A percentile compares a stretch with the other conserved stretches of the same genome.
Evolutionary conservation across 2,888 invertebrate genomes (phyloP).

Genomic region (Cosmia pyralina): DNA sequence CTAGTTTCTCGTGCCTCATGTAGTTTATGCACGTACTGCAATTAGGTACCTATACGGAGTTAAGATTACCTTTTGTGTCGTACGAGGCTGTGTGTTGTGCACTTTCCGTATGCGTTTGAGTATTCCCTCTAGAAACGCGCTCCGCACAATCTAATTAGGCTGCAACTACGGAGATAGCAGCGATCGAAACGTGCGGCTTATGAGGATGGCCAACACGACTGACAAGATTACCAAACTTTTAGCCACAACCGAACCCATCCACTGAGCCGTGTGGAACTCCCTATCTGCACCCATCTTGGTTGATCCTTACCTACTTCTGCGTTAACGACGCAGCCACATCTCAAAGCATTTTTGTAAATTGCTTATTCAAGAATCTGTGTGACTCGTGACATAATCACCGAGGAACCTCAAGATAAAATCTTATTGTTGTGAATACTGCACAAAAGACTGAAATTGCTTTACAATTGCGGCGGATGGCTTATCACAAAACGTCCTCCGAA

Average conservation of each 20-base stretch:
- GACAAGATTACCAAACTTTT: slow-evolving; percentile 82
- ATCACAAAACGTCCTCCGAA: slow-evolving; percentile 69
- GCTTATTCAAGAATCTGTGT: slow-evolving; percentile 71
- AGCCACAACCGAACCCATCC: slow-evolving; percentile 59
- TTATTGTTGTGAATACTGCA: slow-evolving; percentile 76
- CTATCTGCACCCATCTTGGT: slow-evolving; percentile 56
- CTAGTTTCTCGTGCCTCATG: slow-evolving; percentile 35
- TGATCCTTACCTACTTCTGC: slow-evolving; percentile 46
- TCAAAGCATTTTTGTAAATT: slow-evolving; percentile 70
- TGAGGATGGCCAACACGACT: slow-evolving; percentile 75
- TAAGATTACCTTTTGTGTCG: slow-evolving; percentile 67
- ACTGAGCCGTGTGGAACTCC: slow-evolving; percentile 52
- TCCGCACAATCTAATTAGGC: slow-evolving; percentile 82
- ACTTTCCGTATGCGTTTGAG: slow-evolving; percentile 67
- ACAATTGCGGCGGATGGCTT: slow-evolving; percentile 71
- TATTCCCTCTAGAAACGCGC: slow-evolving; percentile 69
- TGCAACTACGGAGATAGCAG: slow-evolving; percentile 76
- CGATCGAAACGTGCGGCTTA: slow-evolving; percentile 81
- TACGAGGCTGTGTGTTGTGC: slow-evolving; percentile 62
- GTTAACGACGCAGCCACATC: slow-evolving; percentile 55
- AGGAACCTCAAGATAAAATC: slow-evolving; percentile 75
- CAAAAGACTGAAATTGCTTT: slow-evolving; percentile 76
- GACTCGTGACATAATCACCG: slow-evolving; percentile 74
- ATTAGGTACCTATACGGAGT: slow-evolving; percentile 49
- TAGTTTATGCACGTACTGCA: slow-evolving; percentile 50